Conservation (phyloP, 2,888 invertebrate species). For the Cataglyphis altisquamis region DNA sequence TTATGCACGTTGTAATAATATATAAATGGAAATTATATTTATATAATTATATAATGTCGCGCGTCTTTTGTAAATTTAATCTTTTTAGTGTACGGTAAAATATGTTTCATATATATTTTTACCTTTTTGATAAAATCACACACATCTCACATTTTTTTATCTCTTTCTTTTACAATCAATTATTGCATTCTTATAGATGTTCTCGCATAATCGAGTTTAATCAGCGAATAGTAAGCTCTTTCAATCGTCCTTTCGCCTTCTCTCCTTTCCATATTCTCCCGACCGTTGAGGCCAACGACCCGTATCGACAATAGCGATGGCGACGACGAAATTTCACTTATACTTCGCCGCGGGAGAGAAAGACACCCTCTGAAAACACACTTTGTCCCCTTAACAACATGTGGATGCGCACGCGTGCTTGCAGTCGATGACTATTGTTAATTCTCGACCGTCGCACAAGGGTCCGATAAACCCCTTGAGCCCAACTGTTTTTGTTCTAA, state of each 20-base stretch:
- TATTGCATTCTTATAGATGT: not conserved
- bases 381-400: conserved; percentile 4
- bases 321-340: conserved; percentile 53
- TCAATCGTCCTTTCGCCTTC: conserved; percentile 12
- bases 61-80: no score
- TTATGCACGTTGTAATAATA: not conserved
- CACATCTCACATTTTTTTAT: not conserved
- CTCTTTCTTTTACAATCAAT: not conserved
- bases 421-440: conserved; percentile 12
- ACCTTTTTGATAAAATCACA: not conserved
- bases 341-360: conserved; percentile 5
- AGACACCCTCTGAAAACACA: not conserved
- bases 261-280: not conserved
- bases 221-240: conserved; percentile 10
- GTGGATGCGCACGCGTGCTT: not conserved
- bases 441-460: not conserved
- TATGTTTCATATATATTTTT: not conserved
- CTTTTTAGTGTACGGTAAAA: not conserved
- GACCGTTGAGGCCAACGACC: conserved; percentile 41
- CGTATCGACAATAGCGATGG: conserved; percentile 44
- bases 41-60: no score
- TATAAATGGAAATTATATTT: not conserved
- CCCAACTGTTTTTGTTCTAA: not conserved
- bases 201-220: conserved; percentile 51
- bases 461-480: not conserved